Conservation (phyloP, 2,888 invertebrate genomes). For the Xestia xanthographa region DNA sequence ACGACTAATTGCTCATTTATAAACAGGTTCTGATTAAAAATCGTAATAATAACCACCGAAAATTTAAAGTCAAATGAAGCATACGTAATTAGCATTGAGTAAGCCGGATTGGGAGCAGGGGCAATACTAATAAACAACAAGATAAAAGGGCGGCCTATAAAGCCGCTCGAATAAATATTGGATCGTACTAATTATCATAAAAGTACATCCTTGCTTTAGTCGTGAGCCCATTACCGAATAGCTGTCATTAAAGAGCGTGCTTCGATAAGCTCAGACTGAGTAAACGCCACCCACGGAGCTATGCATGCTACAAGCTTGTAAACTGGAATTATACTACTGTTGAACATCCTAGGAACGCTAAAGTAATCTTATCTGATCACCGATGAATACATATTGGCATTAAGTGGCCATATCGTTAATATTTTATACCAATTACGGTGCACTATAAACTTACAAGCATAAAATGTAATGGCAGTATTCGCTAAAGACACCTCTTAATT, state of each 20-base stretch:
- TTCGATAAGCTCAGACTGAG: slow-evolving; percentile 78
- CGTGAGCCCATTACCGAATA: slow-evolving; percentile 86
- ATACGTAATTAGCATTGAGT: slow-evolving; percentile 79
- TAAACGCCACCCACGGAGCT: slow-evolving; percentile 84
- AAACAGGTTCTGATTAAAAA: slow-evolving; percentile 54
- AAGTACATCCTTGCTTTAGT: slow-evolving; percentile 82
- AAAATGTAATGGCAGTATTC: slow-evolving; percentile 53
- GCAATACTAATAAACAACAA: slow-evolving; percentile 85
- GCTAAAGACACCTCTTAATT: slow-evolving; percentile 45
- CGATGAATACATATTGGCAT: slow-evolving; percentile 80
- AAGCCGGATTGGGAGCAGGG: slow-evolving; percentile 78
- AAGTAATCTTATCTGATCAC: slow-evolving; percentile 77
- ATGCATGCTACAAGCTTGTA: slow-evolving; percentile 74
- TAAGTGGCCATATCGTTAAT: slow-evolving; percentile 78
- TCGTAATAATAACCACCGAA: slow-evolving; percentile 65
- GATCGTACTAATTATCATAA: slow-evolving; percentile 88
- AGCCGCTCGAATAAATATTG: slow-evolving; percentile 86
- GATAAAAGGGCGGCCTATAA: slow-evolving; percentile 84
- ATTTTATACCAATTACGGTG: slow-evolving; percentile 68
- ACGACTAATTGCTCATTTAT: slow-evolving; percentile 46
- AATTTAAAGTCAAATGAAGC: slow-evolving; percentile 74
- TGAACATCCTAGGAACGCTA: slow-evolving; percentile 77
- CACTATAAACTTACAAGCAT: slow-evolving; percentile 56
- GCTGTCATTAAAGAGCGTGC: slow-evolving; percentile 85
- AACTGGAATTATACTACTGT: slow-evolving; percentile 80